These are phyloP conservation scores for Selene dorsalis DNA, from an alignment of 2,797 vertebrate genomes.

Conservation along the genomic window DNA sequence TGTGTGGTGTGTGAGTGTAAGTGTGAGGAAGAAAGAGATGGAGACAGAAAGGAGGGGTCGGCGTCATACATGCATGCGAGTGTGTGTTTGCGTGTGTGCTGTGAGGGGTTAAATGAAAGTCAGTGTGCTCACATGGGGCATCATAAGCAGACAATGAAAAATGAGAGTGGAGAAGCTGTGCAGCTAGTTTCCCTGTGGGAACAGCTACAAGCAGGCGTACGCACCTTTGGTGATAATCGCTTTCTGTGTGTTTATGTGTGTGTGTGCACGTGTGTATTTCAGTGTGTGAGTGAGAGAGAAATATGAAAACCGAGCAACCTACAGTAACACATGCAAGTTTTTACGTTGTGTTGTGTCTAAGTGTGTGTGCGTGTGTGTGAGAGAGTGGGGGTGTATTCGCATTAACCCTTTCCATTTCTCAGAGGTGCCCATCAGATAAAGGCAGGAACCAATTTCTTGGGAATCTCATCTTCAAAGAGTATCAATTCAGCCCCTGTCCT, in stretches of 20 bases:
- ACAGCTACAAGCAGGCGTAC: constrained; percentile 73
- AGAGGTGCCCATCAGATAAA: constrained; percentile 63
- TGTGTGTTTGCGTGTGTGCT: constrained; percentile 59
- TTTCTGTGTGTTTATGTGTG: constrained; percentile 62
- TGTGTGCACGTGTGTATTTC: constrained; percentile 17
- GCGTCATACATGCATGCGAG: constrained; percentile 53
- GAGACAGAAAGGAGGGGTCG: constrained; percentile 26
- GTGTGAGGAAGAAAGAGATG: constrained; percentile 10
- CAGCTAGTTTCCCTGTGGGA: constrained; percentile 79
- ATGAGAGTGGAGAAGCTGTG: constrained; percentile 78
- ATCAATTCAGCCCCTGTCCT: constrained; percentile 59
- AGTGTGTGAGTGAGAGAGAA: constrained; percentile 38
- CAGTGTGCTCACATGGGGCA: constrained; percentile 79
- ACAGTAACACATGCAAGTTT: constrained; percentile 39
- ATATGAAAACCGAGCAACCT: constrained; percentile 50
- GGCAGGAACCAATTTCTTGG: constrained; percentile 60
- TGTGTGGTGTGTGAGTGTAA: constrained; percentile 17
- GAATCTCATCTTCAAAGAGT: constrained; percentile 64
- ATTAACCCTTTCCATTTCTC: constrained; percentile 71
- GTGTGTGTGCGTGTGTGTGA: constrained; percentile 1
- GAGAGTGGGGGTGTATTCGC: constrained; percentile 25
- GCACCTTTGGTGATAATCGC: constrained; percentile 76
- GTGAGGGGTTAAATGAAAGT: constrained; percentile 86
- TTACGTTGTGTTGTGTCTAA: neutral
- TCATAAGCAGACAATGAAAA: constrained; percentile 87